These are phyloP conservation scores for Gibbula magus DNA, from an alignment of 2,888 invertebrate species.

Conservation along the genomic window DNA sequence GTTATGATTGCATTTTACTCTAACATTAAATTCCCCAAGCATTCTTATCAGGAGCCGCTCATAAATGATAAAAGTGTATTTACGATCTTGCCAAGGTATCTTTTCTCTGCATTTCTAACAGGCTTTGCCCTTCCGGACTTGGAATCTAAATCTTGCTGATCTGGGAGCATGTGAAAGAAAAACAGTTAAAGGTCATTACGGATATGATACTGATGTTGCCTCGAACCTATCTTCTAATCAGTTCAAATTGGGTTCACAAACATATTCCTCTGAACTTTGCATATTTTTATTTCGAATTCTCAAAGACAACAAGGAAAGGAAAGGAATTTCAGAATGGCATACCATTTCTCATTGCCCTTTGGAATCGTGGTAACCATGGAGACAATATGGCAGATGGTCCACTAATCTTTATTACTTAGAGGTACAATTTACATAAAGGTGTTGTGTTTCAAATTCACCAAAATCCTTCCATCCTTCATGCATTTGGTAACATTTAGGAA, in stretches of 20 bases:
- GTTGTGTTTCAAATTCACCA: slow-evolving; percentile 20
- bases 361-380: slow-evolving; percentile 14
- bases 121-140: background rate
- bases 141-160: background rate
- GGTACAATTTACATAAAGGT: slow-evolving; percentile 30
- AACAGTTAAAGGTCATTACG: slow-evolving; percentile 17
- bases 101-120: background rate
- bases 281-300: slow-evolving; percentile 16
- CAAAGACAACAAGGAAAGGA: background rate
- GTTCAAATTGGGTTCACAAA: background rate
- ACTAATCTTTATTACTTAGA: slow-evolving; percentile 22
- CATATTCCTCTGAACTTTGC: background rate
- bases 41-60: slow-evolving; percentile 8
- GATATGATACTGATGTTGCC: background rate
- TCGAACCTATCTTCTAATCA: background rate
- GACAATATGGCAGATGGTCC: slow-evolving; percentile 18
- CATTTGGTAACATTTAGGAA: slow-evolving; percentile 14
- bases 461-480: slow-evolving; percentile 1
- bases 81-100: slow-evolving; percentile 4
- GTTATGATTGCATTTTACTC: slow-evolving; percentile 25
- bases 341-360: slow-evolving; percentile 8
- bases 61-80: slow-evolving; percentile 16
- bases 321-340: slow-evolving; percentile 13
- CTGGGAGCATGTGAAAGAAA: background rate
- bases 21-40: slow-evolving; percentile 15